Conservation (phyloP, 2,113 vertebrate genomes). For the Podilymbus podiceps region DNA sequence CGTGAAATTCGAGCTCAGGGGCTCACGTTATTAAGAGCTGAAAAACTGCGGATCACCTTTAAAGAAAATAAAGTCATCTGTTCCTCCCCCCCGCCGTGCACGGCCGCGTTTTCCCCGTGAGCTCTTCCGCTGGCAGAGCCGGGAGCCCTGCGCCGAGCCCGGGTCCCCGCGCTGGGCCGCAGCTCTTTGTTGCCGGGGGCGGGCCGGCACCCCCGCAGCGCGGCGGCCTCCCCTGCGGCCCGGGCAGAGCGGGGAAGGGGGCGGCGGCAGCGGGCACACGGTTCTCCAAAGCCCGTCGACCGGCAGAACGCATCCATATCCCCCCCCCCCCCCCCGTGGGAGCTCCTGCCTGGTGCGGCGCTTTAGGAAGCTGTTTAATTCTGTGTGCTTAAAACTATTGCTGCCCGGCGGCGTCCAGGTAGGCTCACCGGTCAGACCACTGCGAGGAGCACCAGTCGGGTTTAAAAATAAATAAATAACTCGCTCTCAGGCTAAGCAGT, state of each 20-base stretch:
- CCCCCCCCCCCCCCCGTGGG: neutral
- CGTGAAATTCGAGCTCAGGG: neutral
- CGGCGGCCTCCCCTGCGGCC: neutral
- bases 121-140: neutral
- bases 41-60: neutral
- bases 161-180: neutral
- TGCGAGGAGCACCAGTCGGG: neutral
- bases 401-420: neutral
- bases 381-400: neutral
- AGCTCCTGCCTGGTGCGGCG: neutral
- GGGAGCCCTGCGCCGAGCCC: neutral
- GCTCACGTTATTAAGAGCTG: neutral
- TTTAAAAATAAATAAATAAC: neutral
- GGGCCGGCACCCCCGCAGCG: neutral
- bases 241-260: neutral
- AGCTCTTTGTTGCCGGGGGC: neutral
- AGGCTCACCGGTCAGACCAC: neutral
- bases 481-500: constrained; percentile 30
- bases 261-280: neutral
- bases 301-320: neutral
- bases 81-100: neutral
- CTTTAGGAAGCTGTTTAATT: neutral
- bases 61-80: neutral
- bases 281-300: neutral
- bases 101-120: neutral